phyloP scores from a whole-genome alignment of 2,888 invertebrate genomes.

The Chymomyza caudatula region DNA sequence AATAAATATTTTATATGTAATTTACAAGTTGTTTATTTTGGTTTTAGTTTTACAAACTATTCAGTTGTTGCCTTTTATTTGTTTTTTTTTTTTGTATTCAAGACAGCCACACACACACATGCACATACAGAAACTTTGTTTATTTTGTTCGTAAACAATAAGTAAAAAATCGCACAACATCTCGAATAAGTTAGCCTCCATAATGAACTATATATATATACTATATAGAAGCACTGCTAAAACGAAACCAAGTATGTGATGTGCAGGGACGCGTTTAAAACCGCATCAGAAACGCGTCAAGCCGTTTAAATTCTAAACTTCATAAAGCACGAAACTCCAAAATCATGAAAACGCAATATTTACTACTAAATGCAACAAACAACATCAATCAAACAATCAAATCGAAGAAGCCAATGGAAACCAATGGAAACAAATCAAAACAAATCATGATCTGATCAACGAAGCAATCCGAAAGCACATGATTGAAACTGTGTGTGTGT shows the following conservation, averaged over 20 bases:
- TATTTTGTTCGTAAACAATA: too few species aligned
- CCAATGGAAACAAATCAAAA: neutral
- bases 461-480: neutral
- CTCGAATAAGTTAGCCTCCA: too few species aligned
- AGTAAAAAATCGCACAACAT: too few species aligned
- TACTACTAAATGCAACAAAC: neutral
- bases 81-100: neutral
- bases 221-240: too few species aligned
- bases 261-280: too few species aligned
- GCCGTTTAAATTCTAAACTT: neutral
- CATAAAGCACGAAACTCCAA: neutral
- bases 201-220: too few species aligned
- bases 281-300: neutral
- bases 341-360: neutral
- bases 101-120: too few species aligned
- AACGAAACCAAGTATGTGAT: too few species aligned
- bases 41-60: neutral
- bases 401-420: neutral
- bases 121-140: too few species aligned
- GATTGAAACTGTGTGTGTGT: neutral
- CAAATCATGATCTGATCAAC: neutral
- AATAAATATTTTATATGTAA: constrained; percentile 1
- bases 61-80: too few species aligned
- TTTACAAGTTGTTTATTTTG: neutral
- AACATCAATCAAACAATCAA: neutral